Base-by-base conservation (phyloP, 2,113 vertebrate species). In the Ameiurus melas region DNA sequence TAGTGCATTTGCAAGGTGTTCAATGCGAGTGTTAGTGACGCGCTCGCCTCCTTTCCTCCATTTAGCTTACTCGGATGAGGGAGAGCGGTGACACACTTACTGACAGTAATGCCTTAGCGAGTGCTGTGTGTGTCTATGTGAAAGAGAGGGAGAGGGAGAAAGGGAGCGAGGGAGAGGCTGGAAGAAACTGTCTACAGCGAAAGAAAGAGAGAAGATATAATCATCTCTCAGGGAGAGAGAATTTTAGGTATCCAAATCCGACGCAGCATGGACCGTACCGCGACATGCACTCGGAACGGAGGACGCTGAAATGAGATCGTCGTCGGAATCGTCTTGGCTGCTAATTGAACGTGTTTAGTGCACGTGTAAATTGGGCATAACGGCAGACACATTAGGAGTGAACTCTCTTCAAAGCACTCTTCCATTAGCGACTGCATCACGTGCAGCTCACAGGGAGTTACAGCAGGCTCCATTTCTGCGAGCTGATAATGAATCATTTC, bases 1-100 rank as follows among this genome's bases (percentile, higher is more conserved):
- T 93, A 95, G 93, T 92, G 89, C 93, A 91, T 94, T 93, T 93
- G 92, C 93, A 90, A 92, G 87, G 91, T 94, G 94, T 94, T 94
- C 92, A 92, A 91, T 91, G 89, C 90, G 79, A 94, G 91, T 93
- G 91, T 92, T 95, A 94, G 94, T 95, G 94, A 95, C 94, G 94
- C 93, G 90, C 60, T 80, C 82, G 62, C 82, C 93, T 90, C 90
- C 89, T 88, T 86, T 93, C 94, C 93, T 95, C 94, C 95, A 68
- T 80, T 88, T 78, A 86, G 58, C 79, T 84, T 78, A 57, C 57
- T 22, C n/a, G 36, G 87, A 90, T 94, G 93, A 94, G 57, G 71
- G 93, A 93, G 92, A 91, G 93, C 83, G 62, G 91, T 94, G 94
- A 94, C 94, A 94, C 93, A 92, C 90, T 92, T 93, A 92, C 91